Base-by-base conservation (phyloP, 2,888 invertebrate genomes). In the Argynnis bischoffii region DNA sequence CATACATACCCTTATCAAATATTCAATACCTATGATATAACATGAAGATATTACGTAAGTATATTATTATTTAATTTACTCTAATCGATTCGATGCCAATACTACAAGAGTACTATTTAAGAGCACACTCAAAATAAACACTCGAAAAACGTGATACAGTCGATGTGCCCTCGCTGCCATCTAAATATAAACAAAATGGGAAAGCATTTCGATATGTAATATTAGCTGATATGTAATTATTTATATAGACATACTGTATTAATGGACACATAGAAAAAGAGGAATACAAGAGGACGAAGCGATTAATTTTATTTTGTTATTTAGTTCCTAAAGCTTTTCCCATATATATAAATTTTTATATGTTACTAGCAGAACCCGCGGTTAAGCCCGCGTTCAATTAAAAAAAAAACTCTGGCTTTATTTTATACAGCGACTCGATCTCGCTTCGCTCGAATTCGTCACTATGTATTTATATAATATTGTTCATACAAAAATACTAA, bases 141-240 rank as follows among this genome's bases (percentile, higher is more conserved):
- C 18, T 46, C 8, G 56, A 57, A 57, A 56, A 57, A 46, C 46
- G 46, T 57, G 11, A 46, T 57, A 57, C 18, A 57, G 15, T 57
- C 8, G 18, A 16, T 5, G 35, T 55, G 55, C 16, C n/a, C n/a
- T 31, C n/a, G 55, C 55, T 3, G 31, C 31, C 35, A 31, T 55
- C 31, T 55, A 55, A 55, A 55, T 55, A 55, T 55, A 55, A 15
- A n/a, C 35, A 31, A 55, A 55, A 55, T 55, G 14, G 26, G 26
- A 55, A 31, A 31, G n/a, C 31, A 6, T 55, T 8, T 55, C 31
- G 2, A 41, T 41, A 35, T 31, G 31, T n/a, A 11, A n/a, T n/a
- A n/a, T n/a, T n/a, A n/a, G n/a, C n/a, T n/a, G n/a, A n/a, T n/a
- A n/a, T n/a, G n/a, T n/a, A n/a, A n/a, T n/a, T n/a, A n/a, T 35